These are phyloP conservation scores for Penaeus monodon DNA, from an alignment of 2,888 invertebrate species.

Conservation along the genomic window DNA sequence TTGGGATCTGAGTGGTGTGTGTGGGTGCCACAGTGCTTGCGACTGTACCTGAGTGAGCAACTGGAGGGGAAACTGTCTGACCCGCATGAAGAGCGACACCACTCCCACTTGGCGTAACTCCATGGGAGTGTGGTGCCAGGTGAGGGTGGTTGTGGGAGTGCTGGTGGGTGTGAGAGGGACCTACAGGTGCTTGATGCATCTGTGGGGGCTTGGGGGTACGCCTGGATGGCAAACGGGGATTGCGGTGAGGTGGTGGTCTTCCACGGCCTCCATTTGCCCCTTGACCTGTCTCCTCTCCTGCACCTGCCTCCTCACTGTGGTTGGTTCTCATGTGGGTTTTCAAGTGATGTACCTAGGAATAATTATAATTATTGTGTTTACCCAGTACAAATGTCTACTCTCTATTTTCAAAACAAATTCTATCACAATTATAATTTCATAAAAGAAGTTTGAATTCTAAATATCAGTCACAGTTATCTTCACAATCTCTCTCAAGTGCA, in stretches of 20 bases:
- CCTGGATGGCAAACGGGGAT: constrained; percentile 33
- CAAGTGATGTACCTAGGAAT: constrained; percentile 48
- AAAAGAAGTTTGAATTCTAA: not conserved
- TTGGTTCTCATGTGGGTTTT: constrained; percentile 53
- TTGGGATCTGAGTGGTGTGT: constrained; percentile 45
- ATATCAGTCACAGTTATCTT: too few species aligned
- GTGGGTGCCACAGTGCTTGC: constrained; percentile 38
- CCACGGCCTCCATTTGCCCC: constrained; percentile 29
- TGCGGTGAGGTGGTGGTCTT: constrained; percentile 42
- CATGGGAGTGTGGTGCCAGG: constrained; percentile 46
- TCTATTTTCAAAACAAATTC: not conserved
- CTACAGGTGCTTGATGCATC: constrained; percentile 29
- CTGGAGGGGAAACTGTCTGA: constrained; percentile 45
- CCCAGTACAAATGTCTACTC: not conserved
- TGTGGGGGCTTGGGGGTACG: constrained; percentile 38
- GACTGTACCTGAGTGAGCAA: constrained; percentile 44
- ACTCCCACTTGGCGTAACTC: not conserved
- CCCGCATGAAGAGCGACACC: constrained; percentile 27
- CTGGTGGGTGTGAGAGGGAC: constrained; percentile 33
- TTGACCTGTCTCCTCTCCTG: constrained; percentile 34
- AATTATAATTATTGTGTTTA: not conserved
- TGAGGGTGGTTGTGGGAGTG: constrained; percentile 46
- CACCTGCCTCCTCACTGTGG: constrained; percentile 40
- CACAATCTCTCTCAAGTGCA: too few species aligned
- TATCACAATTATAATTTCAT: not conserved